Conservation (phyloP, 2,113 vertebrate species). For the Lepisosteus oculatus region DNA sequence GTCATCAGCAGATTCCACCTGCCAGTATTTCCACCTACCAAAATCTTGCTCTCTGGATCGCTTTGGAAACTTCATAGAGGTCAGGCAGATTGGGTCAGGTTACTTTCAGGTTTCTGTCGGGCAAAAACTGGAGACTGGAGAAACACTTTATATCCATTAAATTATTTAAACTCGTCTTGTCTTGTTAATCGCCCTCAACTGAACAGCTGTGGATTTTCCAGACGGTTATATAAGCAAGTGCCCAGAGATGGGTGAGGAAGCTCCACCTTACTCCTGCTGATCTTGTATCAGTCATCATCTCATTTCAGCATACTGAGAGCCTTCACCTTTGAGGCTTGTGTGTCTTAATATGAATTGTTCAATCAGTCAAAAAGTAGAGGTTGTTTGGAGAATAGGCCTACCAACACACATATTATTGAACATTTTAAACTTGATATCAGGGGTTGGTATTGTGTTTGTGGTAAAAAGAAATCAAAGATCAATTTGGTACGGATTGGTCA, state of each 20-base stretch:
- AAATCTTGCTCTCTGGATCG: slow-evolving; percentile 25
- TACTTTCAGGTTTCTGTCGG: slow-evolving; percentile 41
- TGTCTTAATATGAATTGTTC: not conserved
- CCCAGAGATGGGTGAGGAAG: not conserved
- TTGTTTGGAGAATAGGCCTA: no score
- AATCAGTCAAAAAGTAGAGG: no score
- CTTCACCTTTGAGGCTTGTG: not conserved
- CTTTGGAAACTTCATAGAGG: slow-evolving; percentile 39
- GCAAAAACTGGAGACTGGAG: slow-evolving; percentile 26
- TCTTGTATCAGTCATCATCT: not conserved
- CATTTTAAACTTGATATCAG: no score
- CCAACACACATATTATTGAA: no score
- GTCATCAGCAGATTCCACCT: no score
- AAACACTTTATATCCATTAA: slow-evolving; percentile 37
- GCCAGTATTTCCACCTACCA: no score
- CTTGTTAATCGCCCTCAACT: slow-evolving; percentile 39
- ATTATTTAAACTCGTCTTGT: slow-evolving; percentile 42
- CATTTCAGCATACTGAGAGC: not conserved
- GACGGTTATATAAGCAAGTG: not conserved
- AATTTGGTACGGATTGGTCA: no score
- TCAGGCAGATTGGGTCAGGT: slow-evolving; percentile 33
- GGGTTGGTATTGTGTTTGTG: no score
- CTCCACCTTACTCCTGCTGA: not conserved
- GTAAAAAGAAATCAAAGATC: no score
- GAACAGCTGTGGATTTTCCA: slow-evolving; percentile 26